A percentile compares a stretch with the other conserved stretches of the same genome.
These are phyloP conservation scores for Limosa lapponica DNA, from an alignment of 2,797 vertebrate genomes.

Conservation along the genomic window DNA sequence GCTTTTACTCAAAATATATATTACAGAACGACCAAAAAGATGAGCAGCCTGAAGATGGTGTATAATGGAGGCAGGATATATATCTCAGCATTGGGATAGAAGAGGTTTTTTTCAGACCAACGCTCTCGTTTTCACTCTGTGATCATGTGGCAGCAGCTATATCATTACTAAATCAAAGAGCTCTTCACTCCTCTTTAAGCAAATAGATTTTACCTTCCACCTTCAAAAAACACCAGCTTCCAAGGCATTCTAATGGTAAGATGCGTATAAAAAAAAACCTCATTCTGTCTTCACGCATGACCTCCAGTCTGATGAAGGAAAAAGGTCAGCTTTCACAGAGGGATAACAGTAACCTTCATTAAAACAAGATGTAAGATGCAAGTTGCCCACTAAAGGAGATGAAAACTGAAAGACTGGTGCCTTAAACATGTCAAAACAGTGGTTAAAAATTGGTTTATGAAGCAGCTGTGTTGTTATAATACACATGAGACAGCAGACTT, in stretches of 20 bases:
- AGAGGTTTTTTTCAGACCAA: background rate
- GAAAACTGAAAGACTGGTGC: background rate
- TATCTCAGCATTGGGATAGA: background rate
- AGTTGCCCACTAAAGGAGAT: background rate
- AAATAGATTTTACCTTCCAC: background rate
- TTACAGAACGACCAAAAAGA: background rate
- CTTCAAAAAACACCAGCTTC: background rate
- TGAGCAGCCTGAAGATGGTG: background rate
- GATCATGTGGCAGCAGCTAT: background rate
- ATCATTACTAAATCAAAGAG: background rate
- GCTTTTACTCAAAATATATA: background rate
- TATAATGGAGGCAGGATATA: background rate
- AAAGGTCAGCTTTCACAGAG: slow-evolving; percentile 15
- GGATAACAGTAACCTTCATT: background rate
- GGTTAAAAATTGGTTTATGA: background rate
- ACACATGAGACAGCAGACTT: background rate
- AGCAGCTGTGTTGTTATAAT: background rate
- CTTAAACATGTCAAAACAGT: background rate
- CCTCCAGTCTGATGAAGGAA: background rate
- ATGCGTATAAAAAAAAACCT: background rate
- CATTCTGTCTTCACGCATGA: background rate
- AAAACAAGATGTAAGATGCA: background rate
- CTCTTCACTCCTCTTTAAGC: background rate
- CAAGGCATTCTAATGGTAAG: background rate
- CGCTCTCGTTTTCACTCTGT: background rate